Evolutionary conservation across 2,888 invertebrate species (phyloP), one percentile per base, ranked within the genome.

Genomic region (Strigamia transsilvanica): DNA sequence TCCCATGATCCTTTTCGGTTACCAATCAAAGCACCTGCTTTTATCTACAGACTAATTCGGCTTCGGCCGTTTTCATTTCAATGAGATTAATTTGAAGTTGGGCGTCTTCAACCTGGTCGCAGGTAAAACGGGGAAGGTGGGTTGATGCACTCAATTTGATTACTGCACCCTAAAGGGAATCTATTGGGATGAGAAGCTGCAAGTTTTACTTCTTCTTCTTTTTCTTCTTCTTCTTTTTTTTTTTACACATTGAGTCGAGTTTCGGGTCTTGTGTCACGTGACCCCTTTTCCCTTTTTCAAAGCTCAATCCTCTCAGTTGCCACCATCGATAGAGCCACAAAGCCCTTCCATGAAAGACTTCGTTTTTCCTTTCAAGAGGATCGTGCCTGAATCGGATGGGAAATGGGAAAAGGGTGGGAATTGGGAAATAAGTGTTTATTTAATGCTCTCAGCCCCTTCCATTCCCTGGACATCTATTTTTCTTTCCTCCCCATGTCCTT

Each of bases 71-170:
- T 73, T 73, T 73, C 73, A 73, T 73, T 73, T 73, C 73, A 73
- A 73, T 73, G 73, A 73, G 73, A 73, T 73, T 73, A 73, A 73
- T 73, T 73, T 73, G 27, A 73, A 73, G 73, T 73, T 73, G 73
- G 73, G 73, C 73, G 73, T 73, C 73, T 73, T 73, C 27, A 73
- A 73, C 73, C 73, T 32, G 73, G 73, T 73, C 73, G 73, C 73
- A 73, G 73, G 73, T 73, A 56, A 56, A 56, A 56, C 21, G 56
- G 38, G 56, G 56, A 56, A 73, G 73, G 73, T 73, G 73, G 73
- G 73, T 73, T 73, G 73, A 73, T 73, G 73, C 73, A 73, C 73
- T 73, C 73, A 73, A 73, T 73, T 73, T 73, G 73, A 73, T 73
- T 73, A 73, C 73, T 73, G 73, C 23, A 32, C 73, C 32, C 73